Evolutionary conservation across 1,140 invertebrate species (phyloP).

Genomic region (Heliconius nattereri): DNA sequence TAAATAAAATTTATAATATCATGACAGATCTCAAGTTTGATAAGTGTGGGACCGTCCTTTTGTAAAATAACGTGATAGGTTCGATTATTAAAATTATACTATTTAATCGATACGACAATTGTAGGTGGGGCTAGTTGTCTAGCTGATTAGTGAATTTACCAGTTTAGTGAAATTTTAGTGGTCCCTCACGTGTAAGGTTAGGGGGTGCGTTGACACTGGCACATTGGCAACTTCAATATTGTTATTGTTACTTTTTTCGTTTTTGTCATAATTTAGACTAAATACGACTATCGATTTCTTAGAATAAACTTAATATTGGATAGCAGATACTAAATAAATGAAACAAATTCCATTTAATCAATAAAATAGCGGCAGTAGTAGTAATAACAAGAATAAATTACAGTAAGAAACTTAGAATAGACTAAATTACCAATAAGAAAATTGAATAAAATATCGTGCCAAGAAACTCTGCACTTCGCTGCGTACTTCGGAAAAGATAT

Average conservation of each 20-base stretch:
- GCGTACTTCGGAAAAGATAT: slow-evolving; percentile 1
- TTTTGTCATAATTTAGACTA: neutral
- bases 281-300: neutral
- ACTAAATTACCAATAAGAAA: slow-evolving; percentile 8
- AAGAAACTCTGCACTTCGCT: slow-evolving; percentile 13
- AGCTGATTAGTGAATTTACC: slow-evolving; percentile 72
- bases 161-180: slow-evolving; percentile 71
- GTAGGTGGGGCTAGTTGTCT: slow-evolving; percentile 64
- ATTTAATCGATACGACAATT: slow-evolving; percentile 46
- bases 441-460: slow-evolving; percentile 24
- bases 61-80: slow-evolving; percentile 74
- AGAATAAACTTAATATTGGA: neutral
- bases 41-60: slow-evolving; percentile 78
- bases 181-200: slow-evolving; percentile 69
- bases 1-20: slow-evolving; percentile 52
- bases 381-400: neutral
- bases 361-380: neutral
- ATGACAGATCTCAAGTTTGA: slow-evolving; percentile 73
- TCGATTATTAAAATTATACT: slow-evolving; percentile 54
- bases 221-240: slow-evolving; percentile 66
- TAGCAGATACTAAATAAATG: neutral
- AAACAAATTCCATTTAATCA: neutral
- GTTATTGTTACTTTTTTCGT: slow-evolving; percentile 9
- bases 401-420: neutral
- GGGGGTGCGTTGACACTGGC: slow-evolving; percentile 58